Conservation (phyloP, 2,797 vertebrate genomes). For the Vespertilio murinus region DNA sequence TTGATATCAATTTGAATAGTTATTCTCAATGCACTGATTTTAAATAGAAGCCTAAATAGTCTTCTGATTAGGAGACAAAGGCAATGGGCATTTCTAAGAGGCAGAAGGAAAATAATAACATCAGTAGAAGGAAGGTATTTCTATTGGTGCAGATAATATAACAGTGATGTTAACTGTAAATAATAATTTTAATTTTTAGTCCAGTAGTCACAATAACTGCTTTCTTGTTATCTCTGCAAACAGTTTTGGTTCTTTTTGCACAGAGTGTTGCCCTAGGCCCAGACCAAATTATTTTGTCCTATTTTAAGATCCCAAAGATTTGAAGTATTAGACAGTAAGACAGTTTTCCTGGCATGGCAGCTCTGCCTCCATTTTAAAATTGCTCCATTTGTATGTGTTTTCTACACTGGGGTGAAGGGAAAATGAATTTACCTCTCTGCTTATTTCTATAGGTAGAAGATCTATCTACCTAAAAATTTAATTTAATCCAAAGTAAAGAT, state of each 20-base stretch:
- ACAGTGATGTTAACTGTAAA: background rate
- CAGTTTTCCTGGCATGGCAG: background rate
- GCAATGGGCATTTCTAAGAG: background rate
- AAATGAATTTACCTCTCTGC: background rate
- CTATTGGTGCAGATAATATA: background rate
- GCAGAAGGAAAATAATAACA: background rate
- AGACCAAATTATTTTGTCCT: background rate
- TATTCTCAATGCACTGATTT: background rate
- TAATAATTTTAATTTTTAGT: background rate
- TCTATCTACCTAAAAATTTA: background rate
- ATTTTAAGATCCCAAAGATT: background rate
- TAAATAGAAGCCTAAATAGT: background rate
- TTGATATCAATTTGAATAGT: background rate
- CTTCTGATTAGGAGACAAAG: background rate
- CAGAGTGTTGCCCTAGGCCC: background rate
- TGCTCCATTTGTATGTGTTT: background rate
- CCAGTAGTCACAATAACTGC: background rate
- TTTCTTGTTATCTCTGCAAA: background rate
- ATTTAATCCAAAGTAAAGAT: constrained; percentile 8
- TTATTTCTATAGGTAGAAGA: background rate
- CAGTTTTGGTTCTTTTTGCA: background rate
- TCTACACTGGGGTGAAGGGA: background rate
- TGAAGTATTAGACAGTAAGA: background rate
- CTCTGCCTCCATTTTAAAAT: background rate
- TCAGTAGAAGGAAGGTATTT: background rate